Evolutionary conservation across 2,797 vertebrate species (phyloP), one percentile per base, ranked within the genome.

Genomic region (Knipowitschia caucasica): DNA sequence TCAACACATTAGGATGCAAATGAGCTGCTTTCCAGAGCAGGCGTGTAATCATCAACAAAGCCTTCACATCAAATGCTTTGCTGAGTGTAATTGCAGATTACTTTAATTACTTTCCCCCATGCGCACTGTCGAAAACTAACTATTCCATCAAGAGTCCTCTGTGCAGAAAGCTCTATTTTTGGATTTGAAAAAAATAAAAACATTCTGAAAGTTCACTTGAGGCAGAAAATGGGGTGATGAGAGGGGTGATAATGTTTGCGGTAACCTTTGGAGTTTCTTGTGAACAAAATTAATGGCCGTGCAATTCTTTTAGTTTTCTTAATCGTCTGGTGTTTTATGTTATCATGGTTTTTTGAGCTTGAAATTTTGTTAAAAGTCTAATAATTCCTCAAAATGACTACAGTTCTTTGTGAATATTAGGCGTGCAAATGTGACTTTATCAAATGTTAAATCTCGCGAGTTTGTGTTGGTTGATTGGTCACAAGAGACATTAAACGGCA

Each of bases 1-100:
- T 43, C 17, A 31, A 35, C 53, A 64, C 7, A 78, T 75, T 51
- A 55, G 57, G 35, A 83, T 81, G 70, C 64, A 82, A 69, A 82
- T 56, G 15, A 69, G 57, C 56, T 64, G 50, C 54, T 56, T 57
- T 56, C 44, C 53, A 74, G 47, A 73, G 60, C 29, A 36, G 60
- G 62, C 52, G 40, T 59, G 53, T 66, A 53, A 73, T 76, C 64
- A 60, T 47, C 62, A 56, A 70, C 65, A 71, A 71, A 75, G 56
- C 42, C 58, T 59, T 65, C 47, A 46, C 53, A 71, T 73, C 62
- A 75, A 78, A 73, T 54, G 63, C 53, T 73, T 72, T 74, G 62
- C 55, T 64, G 52, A 38, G 35, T 4, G 4, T 56, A 43, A 68
- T 59, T 45, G 52, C 65, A 67, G 64, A 73, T 76, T 50, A 61